These are phyloP conservation scores for Carollia perspicillata DNA, from an alignment of 2,113 vertebrate genomes.

Conservation along the genomic window DNA sequence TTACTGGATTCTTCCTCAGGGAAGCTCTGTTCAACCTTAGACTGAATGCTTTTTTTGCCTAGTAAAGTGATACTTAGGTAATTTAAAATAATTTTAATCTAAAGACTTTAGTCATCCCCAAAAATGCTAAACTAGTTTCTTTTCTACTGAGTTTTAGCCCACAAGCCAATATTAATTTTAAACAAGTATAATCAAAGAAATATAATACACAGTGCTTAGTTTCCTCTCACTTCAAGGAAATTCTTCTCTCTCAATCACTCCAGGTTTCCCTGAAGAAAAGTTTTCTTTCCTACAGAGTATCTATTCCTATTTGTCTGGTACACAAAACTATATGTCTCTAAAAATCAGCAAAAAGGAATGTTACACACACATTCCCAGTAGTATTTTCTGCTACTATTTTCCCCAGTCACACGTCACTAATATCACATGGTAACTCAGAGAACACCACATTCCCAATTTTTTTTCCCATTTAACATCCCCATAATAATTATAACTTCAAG, in stretches of 20 bases:
- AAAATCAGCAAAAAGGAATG: not conserved
- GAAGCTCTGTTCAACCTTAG: not conserved
- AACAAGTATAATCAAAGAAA: conserved; percentile 41
- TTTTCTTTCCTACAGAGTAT: not conserved
- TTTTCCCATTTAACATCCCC: not conserved
- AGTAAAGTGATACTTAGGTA: not conserved
- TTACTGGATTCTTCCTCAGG: not conserved
- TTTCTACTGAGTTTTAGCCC: not conserved
- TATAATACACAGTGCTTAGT: not conserved
- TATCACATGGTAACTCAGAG: not conserved
- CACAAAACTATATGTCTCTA: not conserved
- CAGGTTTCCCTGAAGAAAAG: not conserved
- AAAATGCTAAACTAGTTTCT: conserved; percentile 21
- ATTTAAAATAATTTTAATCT: conserved; percentile 12
- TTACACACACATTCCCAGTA: not conserved
- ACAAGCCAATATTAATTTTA: not conserved
- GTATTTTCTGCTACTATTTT: conserved; percentile 25
- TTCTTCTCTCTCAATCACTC: not conserved
- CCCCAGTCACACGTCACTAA: not conserved
- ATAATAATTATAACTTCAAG: not conserved
- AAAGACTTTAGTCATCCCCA: not conserved
- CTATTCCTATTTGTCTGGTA: not conserved
- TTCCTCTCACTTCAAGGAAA: conserved; percentile 25
- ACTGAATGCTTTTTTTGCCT: not conserved
- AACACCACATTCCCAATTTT: not conserved